Evolutionary conservation across 2,797 vertebrate species (phyloP), one percentile per base, ranked within the genome.

Genomic region (Bucorvus abyssinicus): DNA sequence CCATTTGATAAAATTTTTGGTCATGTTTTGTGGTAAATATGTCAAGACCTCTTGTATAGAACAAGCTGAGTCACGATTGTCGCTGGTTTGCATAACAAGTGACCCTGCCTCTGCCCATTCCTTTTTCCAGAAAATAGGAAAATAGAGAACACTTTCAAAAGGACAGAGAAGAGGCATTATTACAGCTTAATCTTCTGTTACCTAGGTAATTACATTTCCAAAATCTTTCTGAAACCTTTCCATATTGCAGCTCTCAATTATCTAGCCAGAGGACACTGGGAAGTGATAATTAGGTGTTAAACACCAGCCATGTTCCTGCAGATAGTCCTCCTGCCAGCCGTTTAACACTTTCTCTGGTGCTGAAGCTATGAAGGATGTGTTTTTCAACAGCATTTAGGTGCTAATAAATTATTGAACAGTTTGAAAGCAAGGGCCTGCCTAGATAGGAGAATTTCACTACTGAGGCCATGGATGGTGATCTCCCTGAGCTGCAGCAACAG

Each of bases 211-310:
- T 82, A 64, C 9, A 21, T 84, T 87, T 93, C 29, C 17, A 84
- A 91, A 92, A 49, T 59, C 22, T 69, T 90, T 92, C 68, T 80
- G 74, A 90, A 89, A 85, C 24, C 34, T 82, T 68, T 92, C 49
- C 56, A n/a, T 70, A 64, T 42, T 52, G 40, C 52, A 80, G 30
- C 74, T 85, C 70, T 89, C 45, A 83, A 70, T 85, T 94, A 95
- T 75, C 84, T 85, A 87, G 53, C 64, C 83, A 71, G 84, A 87
- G 71, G 88, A 95, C 75, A 83, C 64, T 71, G 68, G 38, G 61
- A 95, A 96, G 94, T 55, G 91, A 90, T 92, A 95, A 97, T 93
- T 84, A 89, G 56, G 86, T 93, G 94, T 84, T 87, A 96, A 96
- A 85, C 68, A 85, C 68, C 24, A 77, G 42, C 56, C 55, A 1